Percentiles rank a stretch among this genome's conserved stretches.
Evolutionary conservation across 1,140 invertebrate genomes (phyloP).

Genomic region (Zaprionus ornatus): DNA sequence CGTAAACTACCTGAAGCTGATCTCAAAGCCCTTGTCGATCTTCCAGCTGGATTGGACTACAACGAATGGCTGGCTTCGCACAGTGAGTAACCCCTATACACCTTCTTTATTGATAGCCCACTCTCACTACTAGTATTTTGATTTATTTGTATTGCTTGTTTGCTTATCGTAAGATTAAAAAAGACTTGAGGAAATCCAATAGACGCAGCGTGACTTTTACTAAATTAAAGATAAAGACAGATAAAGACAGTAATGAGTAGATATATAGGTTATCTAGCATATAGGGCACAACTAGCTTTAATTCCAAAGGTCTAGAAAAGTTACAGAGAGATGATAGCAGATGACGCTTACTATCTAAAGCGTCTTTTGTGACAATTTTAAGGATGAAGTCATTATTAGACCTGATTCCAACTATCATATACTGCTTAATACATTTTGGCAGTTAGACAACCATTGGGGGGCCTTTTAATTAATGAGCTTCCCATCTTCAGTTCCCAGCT

Average conservation of each 20-base stretch:
- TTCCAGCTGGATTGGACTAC: slow-evolving; percentile 96
- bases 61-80: slow-evolving; percentile 99
- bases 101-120: neutral
- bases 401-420: neutral
- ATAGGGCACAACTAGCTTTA: neutral
- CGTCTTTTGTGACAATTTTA: neutral
- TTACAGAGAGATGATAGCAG: neutral
- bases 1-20: slow-evolving; percentile 96
- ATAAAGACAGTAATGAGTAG: neutral
- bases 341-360: neutral
- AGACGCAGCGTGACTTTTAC: neutral
- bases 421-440: neutral
- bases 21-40: slow-evolving; percentile 95
- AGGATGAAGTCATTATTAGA: neutral
- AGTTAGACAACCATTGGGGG: neutral
- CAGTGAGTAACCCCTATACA: slow-evolving; percentile 87
- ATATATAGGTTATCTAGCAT: neutral
- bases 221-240: neutral
- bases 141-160: slow-evolving; percentile 30
- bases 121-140: neutral
- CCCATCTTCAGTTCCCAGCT: neutral
- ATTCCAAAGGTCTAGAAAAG: neutral
- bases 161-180: neutral
- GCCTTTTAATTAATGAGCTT: neutral
- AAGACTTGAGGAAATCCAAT: neutral